Evolutionary conservation across 2,797 vertebrate species (phyloP).

Genomic region (Valencia hispanica): DNA sequence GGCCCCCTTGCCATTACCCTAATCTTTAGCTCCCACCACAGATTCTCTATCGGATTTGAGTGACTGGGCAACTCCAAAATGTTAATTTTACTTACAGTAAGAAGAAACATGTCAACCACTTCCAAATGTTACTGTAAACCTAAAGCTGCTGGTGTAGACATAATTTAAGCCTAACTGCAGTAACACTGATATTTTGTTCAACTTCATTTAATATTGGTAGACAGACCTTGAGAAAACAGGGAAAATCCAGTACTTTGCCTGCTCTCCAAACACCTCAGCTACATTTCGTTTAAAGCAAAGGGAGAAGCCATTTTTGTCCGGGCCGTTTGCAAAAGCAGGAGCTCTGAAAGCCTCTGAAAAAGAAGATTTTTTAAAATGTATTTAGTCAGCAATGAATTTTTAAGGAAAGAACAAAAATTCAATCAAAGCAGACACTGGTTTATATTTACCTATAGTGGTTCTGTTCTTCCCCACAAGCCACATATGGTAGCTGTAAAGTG

Average conservation of each 20-base stretch:
- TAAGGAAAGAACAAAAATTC: neutral
- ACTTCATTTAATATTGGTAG: neutral
- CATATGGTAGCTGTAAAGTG: constrained; percentile 93
- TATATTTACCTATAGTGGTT: constrained; percentile 93
- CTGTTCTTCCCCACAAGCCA: constrained; percentile 97
- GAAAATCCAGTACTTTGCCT: constrained; percentile 89
- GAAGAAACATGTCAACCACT: neutral
- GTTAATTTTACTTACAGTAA: neutral
- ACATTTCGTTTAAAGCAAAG: constrained; percentile 90
- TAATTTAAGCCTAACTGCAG: neutral
- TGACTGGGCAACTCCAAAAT: neutral
- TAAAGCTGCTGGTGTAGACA: neutral
- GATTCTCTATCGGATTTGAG: neutral
- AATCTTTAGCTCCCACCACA: neutral
- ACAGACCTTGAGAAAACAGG: constrained; percentile 92
- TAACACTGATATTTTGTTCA: too few species aligned
- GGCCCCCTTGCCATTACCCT: too few species aligned
- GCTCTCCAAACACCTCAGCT: constrained; percentile 90
- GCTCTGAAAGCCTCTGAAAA: constrained; percentile 91
- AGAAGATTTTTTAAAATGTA: neutral
- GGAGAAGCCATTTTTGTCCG: constrained; percentile 94
- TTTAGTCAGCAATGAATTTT: neutral
- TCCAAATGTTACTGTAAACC: neutral
- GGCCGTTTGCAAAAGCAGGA: constrained; percentile 89
- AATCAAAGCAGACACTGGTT: neutral